Conservation (phyloP, 2,888 invertebrate species). For the Neoascia interrupta region DNA sequence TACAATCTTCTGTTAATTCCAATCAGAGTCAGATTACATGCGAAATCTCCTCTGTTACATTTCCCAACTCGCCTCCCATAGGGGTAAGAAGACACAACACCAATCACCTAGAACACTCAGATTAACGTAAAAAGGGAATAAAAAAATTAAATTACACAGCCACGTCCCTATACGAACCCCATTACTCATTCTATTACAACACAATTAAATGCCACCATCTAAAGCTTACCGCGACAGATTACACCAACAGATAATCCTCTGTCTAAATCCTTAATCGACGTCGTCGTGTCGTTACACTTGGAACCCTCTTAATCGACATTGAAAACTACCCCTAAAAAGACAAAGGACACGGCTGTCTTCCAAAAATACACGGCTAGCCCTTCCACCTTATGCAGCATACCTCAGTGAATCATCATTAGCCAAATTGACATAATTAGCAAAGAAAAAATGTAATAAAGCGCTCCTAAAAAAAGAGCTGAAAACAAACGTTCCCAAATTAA, state of each 20-base stretch:
- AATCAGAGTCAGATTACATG: too few species aligned
- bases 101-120: too few species aligned
- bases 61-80: too few species aligned
- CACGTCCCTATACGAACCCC: conserved; percentile 1
- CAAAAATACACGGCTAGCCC: conserved; percentile 1
- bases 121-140: too few species aligned
- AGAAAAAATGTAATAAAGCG: conserved; percentile 18
- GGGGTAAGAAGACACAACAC: too few species aligned
- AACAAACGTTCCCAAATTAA: conserved; percentile 30
- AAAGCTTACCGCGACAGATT: background rate
- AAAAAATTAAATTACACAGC: background rate
- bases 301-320: conserved; percentile 17
- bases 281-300: conserved; percentile 5
- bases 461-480: background rate
- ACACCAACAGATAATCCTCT: conserved; percentile 29
- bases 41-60: too few species aligned
- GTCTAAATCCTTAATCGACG: conserved; percentile 38
- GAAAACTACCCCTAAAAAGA: conserved; percentile 11
- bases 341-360: background rate
- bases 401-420: conserved; percentile 39
- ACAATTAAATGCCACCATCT: conserved; percentile 18
- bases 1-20: too few species aligned
- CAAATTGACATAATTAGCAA: conserved; percentile 45
- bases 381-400: background rate
- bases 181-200: conserved; percentile 37